A percentile compares a stretch with the other conserved stretches of the same genome.
Evolutionary conservation across 2,113 vertebrate species (phyloP).

Genomic region (Coturnix japonica): DNA sequence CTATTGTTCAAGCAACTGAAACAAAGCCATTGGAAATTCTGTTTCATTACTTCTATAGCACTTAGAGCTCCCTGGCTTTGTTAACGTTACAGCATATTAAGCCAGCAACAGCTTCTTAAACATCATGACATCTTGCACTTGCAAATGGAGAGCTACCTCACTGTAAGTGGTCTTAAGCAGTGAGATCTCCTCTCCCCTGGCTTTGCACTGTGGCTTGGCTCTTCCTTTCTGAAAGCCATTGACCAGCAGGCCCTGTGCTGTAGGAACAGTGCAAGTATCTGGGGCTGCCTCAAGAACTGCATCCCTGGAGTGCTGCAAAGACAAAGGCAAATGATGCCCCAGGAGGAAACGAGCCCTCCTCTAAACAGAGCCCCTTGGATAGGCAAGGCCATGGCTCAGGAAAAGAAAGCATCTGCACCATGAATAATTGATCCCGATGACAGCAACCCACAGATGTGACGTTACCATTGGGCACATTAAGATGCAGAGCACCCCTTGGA

Average conservation of each 20-base stretch:
- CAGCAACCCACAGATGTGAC: neutral
- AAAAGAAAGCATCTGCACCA: neutral
- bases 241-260: neutral
- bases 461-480: neutral
- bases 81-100: neutral
- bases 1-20: neutral
- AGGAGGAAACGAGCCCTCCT: neutral
- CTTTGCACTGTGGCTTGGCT: neutral
- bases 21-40: neutral
- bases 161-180: neutral
- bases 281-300: neutral
- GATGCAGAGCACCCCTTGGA: neutral
- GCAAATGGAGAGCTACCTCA: neutral
- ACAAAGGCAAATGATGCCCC: neutral
- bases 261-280: neutral
- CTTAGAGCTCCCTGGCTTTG: accelerated
- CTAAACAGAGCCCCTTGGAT: neutral
- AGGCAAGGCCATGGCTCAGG: neutral
- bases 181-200: accelerated
- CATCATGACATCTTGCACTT: neutral
- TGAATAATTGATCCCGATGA: slow-evolving; percentile 19
- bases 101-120: neutral
- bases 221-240: neutral
- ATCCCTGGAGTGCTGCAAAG: neutral
- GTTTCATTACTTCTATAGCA: neutral